phyloP scores from a whole-genome alignment of 30 jellyfish, hydroid and myxozoan species.

The Rhopilema esculentum region DNA sequence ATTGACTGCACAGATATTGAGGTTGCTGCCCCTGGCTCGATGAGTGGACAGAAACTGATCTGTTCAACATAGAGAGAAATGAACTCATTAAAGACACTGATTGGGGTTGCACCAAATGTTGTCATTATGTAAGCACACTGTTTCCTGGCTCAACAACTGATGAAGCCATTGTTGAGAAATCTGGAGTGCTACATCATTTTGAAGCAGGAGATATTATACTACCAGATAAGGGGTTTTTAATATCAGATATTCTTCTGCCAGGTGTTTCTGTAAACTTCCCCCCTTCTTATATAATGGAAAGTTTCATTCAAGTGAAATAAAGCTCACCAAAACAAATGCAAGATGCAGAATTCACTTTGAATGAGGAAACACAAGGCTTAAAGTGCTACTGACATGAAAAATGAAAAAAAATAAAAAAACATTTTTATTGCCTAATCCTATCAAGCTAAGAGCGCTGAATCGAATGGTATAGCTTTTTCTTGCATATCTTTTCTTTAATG shows the following conservation, averaged over 20 bases:
- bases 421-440: not conserved
- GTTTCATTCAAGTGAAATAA: constrained; percentile 10
- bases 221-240: constrained; percentile 56
- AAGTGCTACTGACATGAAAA: not conserved
- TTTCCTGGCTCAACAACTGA: constrained; percentile 39
- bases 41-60: not conserved
- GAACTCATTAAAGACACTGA: constrained; percentile 34
- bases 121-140: constrained; percentile 21
- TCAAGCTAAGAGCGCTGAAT: not conserved
- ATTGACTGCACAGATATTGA: constrained; percentile 41
- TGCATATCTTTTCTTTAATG: not conserved
- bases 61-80: constrained; percentile 7
- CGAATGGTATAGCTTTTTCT: not conserved
- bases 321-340: constrained; percentile 31
- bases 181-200: constrained; percentile 9
- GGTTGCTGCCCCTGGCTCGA: constrained; percentile 23
- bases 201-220: constrained; percentile 48
- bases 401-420: not conserved
- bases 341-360: constrained; percentile 44
- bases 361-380: constrained; percentile 39
- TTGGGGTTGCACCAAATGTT: constrained; percentile 63
- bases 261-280: constrained; percentile 54
- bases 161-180: constrained; percentile 17
- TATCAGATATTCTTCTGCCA: constrained; percentile 20
- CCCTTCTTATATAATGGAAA: constrained; percentile 19